Base-by-base conservation (phyloP, 2,797 vertebrate species). In the Poeciliopsis gracilis region DNA sequence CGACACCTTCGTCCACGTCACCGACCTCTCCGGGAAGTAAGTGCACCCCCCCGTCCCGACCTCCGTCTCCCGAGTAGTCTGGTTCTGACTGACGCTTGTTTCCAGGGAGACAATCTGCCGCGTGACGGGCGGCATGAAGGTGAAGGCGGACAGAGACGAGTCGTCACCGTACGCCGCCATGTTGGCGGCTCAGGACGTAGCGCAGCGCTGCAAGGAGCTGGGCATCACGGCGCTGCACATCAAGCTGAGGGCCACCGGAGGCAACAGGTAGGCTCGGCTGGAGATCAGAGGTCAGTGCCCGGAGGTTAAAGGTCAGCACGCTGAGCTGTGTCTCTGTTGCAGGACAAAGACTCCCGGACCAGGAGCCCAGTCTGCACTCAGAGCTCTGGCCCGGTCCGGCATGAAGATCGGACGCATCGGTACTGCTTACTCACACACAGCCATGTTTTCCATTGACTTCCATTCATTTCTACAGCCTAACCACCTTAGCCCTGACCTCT, bases 361-460 rank as follows among this genome's bases (percentile, higher is more conserved):
- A 0, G 98, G 98, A 77, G 98, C 98, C 16, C 98, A 99, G 94
- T 99, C 98, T 53, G 98, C 98, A 15, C 97, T 99, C 82, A 95
- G 98, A 93, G 98, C 98, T 80, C 92, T 99, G 85, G 98, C 98
- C 86, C 97, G 98, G 11, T 99, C 98, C 0, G 98, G 98, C 28
- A 99, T 99, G 98, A 99, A 99, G 95, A 99, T 99, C 0, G 98
- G 98, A 69, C 97, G 98, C 69, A 99, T 99, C 53, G 98, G 98
- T 99, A 88, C 93, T 96, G 73, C 6, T 41, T 18, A 36, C 63
- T 18, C 47, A 55, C 53, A 55, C 53, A 12, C 53, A 51, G 20
- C 9, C 49, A 2, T 9, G 49, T 51, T 51, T 51, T 51, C 49
- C 49, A 51, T 51, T 2, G 20, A 51, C 49, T 51, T 51, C 8